phyloP scores from a whole-genome alignment of 2,113 vertebrate genomes.

The Pedetes capensis region DNA sequence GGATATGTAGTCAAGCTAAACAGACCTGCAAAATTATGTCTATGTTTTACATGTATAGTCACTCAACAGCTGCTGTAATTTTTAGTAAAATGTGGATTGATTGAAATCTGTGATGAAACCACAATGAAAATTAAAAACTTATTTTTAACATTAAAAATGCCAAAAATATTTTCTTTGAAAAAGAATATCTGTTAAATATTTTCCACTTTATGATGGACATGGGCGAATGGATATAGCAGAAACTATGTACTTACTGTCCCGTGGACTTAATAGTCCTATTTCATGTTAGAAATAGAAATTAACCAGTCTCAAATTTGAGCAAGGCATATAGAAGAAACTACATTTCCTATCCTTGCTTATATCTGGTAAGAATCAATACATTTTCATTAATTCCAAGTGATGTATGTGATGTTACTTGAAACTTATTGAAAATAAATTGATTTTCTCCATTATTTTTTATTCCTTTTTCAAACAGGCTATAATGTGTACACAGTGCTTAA shows the following conservation, averaged over 20 bases:
- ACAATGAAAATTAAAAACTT: neutral
- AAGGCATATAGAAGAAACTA: neutral
- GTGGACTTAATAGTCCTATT: neutral
- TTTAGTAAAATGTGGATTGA: neutral
- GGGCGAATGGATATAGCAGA: neutral
- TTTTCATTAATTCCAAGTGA: neutral
- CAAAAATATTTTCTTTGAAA: neutral
- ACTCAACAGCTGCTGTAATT: neutral
- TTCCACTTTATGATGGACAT: neutral
- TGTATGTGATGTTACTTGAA: neutral
- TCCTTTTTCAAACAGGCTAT: neutral
- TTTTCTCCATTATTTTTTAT: neutral
- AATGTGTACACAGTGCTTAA: neutral
- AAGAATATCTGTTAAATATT: neutral
- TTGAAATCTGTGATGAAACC: neutral
- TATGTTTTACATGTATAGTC: neutral
- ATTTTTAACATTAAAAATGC: neutral
- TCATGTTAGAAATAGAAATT: neutral
- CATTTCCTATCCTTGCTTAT: neutral
- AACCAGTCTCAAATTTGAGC: neutral
- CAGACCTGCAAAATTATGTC: neutral
- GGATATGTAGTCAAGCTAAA: neutral
- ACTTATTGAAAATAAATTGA: neutral
- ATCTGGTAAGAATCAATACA: neutral
- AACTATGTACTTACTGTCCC: too few species aligned